Evolutionary conservation across 2,113 vertebrate genomes (phyloP), one percentile per base, ranked within the genome.

Genomic region (Pomatostomus ruficeps): DNA sequence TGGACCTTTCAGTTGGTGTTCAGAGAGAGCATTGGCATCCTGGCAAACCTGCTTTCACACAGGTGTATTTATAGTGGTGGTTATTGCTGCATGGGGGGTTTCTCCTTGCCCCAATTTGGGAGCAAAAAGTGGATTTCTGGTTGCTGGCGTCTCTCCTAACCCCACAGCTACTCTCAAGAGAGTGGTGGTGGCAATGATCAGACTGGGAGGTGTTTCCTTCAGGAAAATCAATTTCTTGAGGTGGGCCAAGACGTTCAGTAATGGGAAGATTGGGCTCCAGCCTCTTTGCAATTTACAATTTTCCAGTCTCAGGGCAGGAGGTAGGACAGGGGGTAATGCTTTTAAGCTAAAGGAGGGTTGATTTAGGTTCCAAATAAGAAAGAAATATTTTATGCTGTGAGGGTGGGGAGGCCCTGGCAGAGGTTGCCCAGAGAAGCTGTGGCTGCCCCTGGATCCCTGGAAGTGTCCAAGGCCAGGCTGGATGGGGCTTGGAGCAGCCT

Each of bases 401-500:
- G 4, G 1, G 2, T 49, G 42, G 3, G 1, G 23, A 55, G 31
- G 4, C 10, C 6, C 14, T 76, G 71, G 35, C 9, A 62, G 18
- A 7, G 55, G 7, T 0, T 67, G 2, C 1, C 29, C 29, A 68
- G 29, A 31, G 77, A 35, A 89, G 25, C 25, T 82, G 61, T 35
- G 46, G n/a, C 7, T 89, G 52, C 9, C 9, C 14, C 40, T 33
- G 77, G 45, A 36, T 28, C 12, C 35, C 18, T 83, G 48, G 26
- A 24, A 55, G 3, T 28, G 48, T 24, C 6, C 63, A 62, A 48
- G 31, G 3, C 8, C 14, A 19, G 18, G 55, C 0, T 76, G 42
- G 31, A 42, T 0, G 0, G 21, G 9, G 15, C 18, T 76, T 83
- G 35, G 35, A 55, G 3, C 7, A 42, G 0, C 31, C 22, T 62